Evolutionary conservation across 2,113 vertebrate species (phyloP), one percentile per base, ranked within the genome.

Genomic region (Petrocephalus microphthalmus): DNA sequence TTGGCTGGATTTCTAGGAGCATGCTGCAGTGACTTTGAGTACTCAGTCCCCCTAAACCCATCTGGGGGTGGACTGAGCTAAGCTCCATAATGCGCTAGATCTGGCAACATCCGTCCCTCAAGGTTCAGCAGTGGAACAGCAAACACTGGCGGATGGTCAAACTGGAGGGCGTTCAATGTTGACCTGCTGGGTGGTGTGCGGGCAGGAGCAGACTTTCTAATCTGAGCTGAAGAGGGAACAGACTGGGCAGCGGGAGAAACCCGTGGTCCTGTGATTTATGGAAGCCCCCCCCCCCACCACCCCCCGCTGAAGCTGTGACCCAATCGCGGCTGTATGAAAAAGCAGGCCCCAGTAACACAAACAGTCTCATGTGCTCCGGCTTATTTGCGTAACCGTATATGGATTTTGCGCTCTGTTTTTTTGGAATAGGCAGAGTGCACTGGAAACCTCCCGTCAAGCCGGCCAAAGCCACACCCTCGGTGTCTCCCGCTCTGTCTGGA

Each of bases 401-500:
- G 20, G 10, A 49, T 84, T 54, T 89, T 84, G 19, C n/a, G 5
- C n/a, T 89, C 25, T 15, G 29, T 81, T 37, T 71, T 92, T 88
- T 90, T n/a, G 88, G 91, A 87, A 7, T 92, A 97, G 96, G 96
- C 87, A 94, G 95, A 85, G 92, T 96, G 60, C 93, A 94, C 89
- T 95, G 94, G 95, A 96, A 96, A 87, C 95, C 94, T 90, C 93
- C 92, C 2, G 87, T 92, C 91, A 97, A 96, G 94, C 93, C 92
- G 1, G 78, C 91, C 22, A 94, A 95, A 93, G 86, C 94, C 53
- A 90, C 92, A 78, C 92, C 94, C 1, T 95, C 95, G 0, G 93
- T 94, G 29, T 93, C 96, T 0, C 90, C 96, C 0, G 92, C 94
- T 5, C 92, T 95, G 7, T 85, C 96, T 33, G 96, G 96, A 33